phyloP scores from a whole-genome alignment of 2,113 vertebrate species.

The Trogon melanurus region DNA sequence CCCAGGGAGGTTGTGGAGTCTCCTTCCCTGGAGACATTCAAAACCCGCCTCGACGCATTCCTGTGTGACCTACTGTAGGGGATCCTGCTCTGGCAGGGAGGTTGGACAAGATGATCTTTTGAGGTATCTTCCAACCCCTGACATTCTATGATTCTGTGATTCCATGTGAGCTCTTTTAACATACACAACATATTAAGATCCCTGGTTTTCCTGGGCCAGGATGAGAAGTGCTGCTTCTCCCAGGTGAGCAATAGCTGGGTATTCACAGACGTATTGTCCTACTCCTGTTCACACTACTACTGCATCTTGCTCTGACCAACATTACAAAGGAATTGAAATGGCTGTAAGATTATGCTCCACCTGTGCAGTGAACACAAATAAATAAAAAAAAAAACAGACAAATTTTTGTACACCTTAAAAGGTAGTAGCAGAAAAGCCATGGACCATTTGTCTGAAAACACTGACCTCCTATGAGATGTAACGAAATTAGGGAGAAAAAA shows the following conservation, averaged over 20 bases:
- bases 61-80: too few relatives aligned
- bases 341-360: not conserved
- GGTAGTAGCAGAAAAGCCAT: not conserved
- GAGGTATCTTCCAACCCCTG: too few relatives aligned
- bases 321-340: not conserved
- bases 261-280: not conserved
- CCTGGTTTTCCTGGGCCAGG: not conserved
- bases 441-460: not conserved
- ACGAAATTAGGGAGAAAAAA: not conserved
- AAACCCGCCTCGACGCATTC: too few relatives aligned
- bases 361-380: not conserved
- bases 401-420: not conserved
- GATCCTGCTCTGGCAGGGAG: too few relatives aligned
- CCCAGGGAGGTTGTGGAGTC: too few relatives aligned
- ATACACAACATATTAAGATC: not conserved
- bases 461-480: not conserved
- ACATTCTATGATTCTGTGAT: too few relatives aligned
- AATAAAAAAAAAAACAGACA: too few relatives aligned
- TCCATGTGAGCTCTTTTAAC: not conserved
- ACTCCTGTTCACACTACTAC: not conserved
- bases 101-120: too few relatives aligned
- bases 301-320: not conserved
- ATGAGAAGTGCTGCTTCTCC: not conserved
- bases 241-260: not conserved
- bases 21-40: too few relatives aligned